Percentiles rank a stretch among this genome's conserved stretches.
Evolutionary conservation across 2,113 vertebrate species (phyloP).

Genomic region (Rhea pennata): DNA sequence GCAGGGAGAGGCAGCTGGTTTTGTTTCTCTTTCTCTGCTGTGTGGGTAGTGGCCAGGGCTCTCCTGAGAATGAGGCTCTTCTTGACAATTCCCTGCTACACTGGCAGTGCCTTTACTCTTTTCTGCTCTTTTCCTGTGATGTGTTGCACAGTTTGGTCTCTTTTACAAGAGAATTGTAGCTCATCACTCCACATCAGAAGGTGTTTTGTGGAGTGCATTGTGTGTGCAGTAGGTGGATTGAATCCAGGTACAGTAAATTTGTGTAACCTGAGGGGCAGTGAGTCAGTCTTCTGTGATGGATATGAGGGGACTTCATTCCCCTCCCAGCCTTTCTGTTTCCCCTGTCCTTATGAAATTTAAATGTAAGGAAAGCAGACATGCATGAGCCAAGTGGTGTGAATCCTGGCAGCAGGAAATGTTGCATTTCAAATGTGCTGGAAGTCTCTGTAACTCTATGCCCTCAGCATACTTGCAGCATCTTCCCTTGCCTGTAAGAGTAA

Average conservation of each 20-base stretch:
- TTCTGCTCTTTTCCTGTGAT: background rate
- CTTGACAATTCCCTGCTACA: background rate
- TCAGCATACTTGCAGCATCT: background rate
- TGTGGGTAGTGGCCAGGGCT: background rate
- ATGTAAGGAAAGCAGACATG: background rate
- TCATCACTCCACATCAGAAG: background rate
- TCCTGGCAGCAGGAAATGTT: background rate
- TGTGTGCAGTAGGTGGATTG: background rate
- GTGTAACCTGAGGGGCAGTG: background rate
- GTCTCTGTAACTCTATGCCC: background rate
- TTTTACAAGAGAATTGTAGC: background rate
- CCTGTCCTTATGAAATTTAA: background rate
- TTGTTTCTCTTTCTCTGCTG: background rate
- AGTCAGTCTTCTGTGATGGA: background rate
- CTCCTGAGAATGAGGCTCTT: background rate
- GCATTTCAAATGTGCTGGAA: rapidly evolving
- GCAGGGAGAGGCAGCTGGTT: background rate
- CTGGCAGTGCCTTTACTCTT: background rate
- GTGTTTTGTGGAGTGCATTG: background rate
- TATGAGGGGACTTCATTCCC: background rate
- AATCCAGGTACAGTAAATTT: background rate
- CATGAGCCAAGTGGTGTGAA: background rate
- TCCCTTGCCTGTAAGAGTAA: background rate
- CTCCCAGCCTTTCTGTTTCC: background rate
- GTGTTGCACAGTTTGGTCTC: background rate